phyloP scores from a whole-genome alignment of 2,888 invertebrate genomes.

The Ichneumoninae sp. region DNA sequence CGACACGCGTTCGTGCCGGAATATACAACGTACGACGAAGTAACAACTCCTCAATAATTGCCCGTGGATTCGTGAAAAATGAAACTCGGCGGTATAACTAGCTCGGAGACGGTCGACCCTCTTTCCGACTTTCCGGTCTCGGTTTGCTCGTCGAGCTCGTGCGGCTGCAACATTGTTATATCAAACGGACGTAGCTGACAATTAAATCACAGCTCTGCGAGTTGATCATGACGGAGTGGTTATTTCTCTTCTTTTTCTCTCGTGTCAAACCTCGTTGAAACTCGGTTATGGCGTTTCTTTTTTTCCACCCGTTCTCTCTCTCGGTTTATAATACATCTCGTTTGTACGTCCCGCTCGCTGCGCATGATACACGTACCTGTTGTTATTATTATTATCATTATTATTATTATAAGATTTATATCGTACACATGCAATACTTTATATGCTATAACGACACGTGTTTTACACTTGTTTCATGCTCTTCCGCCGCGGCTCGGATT shows the following conservation, averaged over 20 bases:
- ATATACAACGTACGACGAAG: constrained; percentile 70
- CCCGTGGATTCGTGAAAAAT: constrained; percentile 66
- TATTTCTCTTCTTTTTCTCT: constrained; percentile 60
- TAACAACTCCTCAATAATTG: constrained; percentile 79
- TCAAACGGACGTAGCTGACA: constrained; percentile 77
- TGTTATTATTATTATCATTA: constrained; percentile 49
- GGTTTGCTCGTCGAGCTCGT: constrained; percentile 36
- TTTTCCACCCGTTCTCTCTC: constrained; percentile 30
- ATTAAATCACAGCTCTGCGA: constrained; percentile 82
- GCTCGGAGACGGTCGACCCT: constrained; percentile 12
- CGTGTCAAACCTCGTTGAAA: constrained; percentile 46
- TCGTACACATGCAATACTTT: constrained; percentile 26
- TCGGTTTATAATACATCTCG: constrained; percentile 57
- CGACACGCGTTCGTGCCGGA: constrained; percentile 78
- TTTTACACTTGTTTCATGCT: constrained; percentile 76
- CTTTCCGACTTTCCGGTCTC: constrained; percentile 35
- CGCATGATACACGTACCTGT: constrained; percentile 46
- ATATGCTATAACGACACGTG: constrained; percentile 43
- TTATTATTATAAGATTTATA: constrained; percentile 19
- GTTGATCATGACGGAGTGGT: constrained; percentile 83
- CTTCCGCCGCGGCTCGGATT: constrained; percentile 57
- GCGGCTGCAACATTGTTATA: constrained; percentile 36
- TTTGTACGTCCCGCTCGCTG: constrained; percentile 55
- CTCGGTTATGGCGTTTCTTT: constrained; percentile 54
- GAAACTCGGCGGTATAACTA: constrained; percentile 29